Conservation (phyloP, 2,888 invertebrate genomes). For the Chirona hameri region DNA sequence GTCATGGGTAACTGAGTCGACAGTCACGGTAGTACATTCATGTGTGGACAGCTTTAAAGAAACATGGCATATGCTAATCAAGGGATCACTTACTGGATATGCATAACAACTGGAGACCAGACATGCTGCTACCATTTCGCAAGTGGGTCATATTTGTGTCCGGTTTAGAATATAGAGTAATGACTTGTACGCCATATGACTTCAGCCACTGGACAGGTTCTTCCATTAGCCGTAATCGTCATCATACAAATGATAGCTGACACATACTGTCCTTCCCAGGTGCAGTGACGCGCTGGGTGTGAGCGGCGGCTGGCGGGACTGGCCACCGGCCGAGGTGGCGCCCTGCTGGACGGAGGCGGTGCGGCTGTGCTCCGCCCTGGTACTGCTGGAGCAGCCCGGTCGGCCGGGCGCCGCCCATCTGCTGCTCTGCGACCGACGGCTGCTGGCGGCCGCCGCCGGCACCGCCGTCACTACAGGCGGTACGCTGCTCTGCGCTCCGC, state of each 20-base stretch:
- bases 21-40: too few species aligned
- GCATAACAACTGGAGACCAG: too few species aligned
- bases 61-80: too few species aligned
- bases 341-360: constrained; percentile 13
- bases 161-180: too few species aligned
- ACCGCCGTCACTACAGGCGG: background rate
- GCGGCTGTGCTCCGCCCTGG: background rate
- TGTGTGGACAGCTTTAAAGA: too few species aligned
- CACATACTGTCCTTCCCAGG: background rate
- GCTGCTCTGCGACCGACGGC: background rate
- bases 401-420: background rate
- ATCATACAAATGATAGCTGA: too few species aligned
- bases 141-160: too few species aligned
- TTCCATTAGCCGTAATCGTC: too few species aligned
- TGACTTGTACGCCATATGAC: too few species aligned
- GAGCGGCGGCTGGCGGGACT: background rate
- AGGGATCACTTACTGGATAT: too few species aligned
- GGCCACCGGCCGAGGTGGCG: background rate
- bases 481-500: background rate
- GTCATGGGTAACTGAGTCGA: background rate
- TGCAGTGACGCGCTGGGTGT: background rate
- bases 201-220: too few species aligned
- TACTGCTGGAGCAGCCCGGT: background rate
- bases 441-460: background rate
- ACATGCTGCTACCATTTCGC: too few species aligned